Percentiles rank a stretch among this genome's conserved stretches.
Conservation (phyloP, 2,113 vertebrate genomes). For the Nestor notabilis region DNA sequence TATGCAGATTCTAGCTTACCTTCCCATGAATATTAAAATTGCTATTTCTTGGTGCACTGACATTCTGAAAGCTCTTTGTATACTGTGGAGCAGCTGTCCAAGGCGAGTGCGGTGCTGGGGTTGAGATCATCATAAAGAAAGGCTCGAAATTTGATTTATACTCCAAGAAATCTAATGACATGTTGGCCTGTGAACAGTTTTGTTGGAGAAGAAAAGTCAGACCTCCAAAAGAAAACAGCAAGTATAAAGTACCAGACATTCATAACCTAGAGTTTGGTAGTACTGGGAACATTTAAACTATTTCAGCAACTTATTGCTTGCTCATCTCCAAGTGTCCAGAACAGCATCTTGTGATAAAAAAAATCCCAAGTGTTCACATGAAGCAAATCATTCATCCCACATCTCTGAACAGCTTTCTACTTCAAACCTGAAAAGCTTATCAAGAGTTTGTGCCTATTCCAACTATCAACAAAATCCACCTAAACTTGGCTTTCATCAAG, state of each 20-base stretch:
- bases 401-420: neutral
- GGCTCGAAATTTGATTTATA: conserved; percentile 89
- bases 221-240: neutral
- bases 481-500: neutral
- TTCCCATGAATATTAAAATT: conserved; percentile 94
- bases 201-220: neutral
- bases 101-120: conserved; percentile 93
- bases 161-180: conserved; percentile 92
- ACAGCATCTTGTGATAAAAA: neutral
- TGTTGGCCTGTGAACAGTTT: conserved; percentile 84
- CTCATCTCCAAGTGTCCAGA: neutral
- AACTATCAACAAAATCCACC: neutral
- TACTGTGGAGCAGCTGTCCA: conserved; percentile 97
- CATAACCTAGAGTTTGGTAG: fast-evolving
- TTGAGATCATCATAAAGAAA: conserved; percentile 99
- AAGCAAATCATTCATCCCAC: neutral
- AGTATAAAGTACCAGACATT: neutral
- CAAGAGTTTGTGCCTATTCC: neutral
- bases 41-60: conserved; percentile 90
- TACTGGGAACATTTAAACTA: neutral
- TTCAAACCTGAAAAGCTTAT: neutral
- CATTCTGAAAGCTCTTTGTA: conserved; percentile 79
- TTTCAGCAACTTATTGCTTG: neutral
- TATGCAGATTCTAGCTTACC: conserved; percentile 67
- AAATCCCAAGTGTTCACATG: neutral